Base-by-base conservation (phyloP, 2,113 vertebrate species). In the Nesogale talazaci region DNA sequence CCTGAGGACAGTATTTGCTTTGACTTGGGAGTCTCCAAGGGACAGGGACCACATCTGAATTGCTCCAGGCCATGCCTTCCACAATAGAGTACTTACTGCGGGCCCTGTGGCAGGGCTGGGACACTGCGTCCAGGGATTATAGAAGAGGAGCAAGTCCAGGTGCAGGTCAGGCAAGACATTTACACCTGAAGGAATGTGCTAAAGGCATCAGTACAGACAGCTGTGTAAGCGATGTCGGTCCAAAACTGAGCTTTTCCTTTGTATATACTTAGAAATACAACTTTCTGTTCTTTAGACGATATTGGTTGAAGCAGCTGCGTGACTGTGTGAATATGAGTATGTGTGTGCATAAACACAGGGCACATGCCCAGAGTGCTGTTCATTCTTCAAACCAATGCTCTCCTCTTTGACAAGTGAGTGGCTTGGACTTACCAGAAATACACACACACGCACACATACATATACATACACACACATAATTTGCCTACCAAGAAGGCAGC, bases 161-260 rank as follows among this genome's bases (percentile, higher is more conserved):
- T 31, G 29, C 65, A n/a, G 34, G 46, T 52, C 15, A 8, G 69
- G 31, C 20, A 81, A 82, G 42, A 63, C 17, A 11, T 67, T 67
- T 74, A 17, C 65, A 25, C 59, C 57, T 0, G 6, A n/a, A 74
- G 57, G 42, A 20, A 61, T 38, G 20, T 61, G 59, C 36, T 59
- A 75, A 76, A 16, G 38, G 79, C 72, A 95, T 88, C 89, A 34
- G 65, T 40, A 86, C 38, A 59, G 42, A 93, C 80, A 94, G 2
- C 42, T 94, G 6, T 57, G 57, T 85, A 40, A 67, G 0, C 4
- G 20, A 70, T 93, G 40, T 67, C 87, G 75, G 5, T 42, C 31
- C 42, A 36, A 23, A 27, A 16, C 46, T 57, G 12, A 52, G 25
- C 6, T 92, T 96, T 69, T 67, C 57, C n/a, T 94, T 94, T 82